These are phyloP conservation scores for Bovichtus variegatus DNA, from an alignment of 2,797 vertebrate species.

Conservation along the genomic window DNA sequence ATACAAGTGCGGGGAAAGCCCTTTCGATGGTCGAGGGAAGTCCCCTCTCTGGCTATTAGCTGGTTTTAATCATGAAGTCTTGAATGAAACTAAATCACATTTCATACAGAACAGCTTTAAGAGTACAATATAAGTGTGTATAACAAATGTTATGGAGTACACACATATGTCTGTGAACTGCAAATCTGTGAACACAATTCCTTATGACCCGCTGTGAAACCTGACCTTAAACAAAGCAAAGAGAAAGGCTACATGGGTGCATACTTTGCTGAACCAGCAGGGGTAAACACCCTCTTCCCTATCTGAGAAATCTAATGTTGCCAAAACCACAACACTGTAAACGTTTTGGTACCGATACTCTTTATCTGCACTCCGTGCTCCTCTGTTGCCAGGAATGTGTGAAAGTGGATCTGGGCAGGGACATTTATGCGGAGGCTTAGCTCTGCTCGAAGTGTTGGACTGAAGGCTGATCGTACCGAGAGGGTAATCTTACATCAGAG, in stretches of 20 bases:
- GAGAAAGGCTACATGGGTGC: conserved; percentile 47
- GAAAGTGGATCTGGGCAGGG: conserved; percentile 70
- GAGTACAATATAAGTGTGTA: conserved; percentile 15
- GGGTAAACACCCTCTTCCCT: conserved; percentile 62
- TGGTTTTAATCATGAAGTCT: conserved; percentile 20
- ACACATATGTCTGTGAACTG: conserved; percentile 28
- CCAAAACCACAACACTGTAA: conserved; percentile 76
- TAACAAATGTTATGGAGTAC: conserved; percentile 18
- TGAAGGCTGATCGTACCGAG: conserved; percentile 29
- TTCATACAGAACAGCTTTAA: conserved; percentile 4
- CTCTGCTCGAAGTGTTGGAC: conserved; percentile 54
- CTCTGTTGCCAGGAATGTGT: conserved; percentile 76
- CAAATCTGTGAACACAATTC: conserved; percentile 60
- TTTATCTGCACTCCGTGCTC: conserved; percentile 63
- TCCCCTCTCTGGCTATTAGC: conserved; percentile 8
- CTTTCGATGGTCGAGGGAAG: conserved; percentile 20
- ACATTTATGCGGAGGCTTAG: conserved; percentile 59
- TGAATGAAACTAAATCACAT: conserved; percentile 23
- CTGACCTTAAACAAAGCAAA: conserved; percentile 67
- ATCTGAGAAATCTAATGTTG: conserved; percentile 74
- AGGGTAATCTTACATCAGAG: conserved; percentile 52
- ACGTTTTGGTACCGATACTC: conserved; percentile 68
- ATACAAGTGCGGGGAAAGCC: conserved; percentile 30
- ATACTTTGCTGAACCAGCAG: conserved; percentile 56
- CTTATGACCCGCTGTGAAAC: conserved; percentile 61